A percentile compares a stretch with the other conserved stretches of the same genome.
Evolutionary conservation across 2,797 vertebrate genomes (phyloP).

Genomic region (Malacoraja senta): DNA sequence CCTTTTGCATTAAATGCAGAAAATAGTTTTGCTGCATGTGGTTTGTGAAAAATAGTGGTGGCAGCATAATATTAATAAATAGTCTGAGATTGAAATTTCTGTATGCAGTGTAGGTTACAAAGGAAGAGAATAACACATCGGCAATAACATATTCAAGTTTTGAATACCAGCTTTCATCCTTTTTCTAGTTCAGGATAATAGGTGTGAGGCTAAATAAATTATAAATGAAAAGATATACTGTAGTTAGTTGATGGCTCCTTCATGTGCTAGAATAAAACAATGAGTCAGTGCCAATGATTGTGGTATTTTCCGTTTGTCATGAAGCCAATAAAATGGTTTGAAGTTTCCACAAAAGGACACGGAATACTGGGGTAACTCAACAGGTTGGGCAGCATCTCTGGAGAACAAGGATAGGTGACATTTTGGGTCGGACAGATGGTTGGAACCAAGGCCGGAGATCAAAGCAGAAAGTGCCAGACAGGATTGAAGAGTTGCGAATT

Average conservation of each 20-base stretch:
- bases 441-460: too few relatives aligned
- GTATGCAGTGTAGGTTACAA: background rate
- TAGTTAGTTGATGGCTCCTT: background rate
- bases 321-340: background rate
- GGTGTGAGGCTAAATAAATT: background rate
- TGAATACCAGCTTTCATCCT: background rate
- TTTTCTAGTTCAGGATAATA: background rate
- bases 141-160: background rate
- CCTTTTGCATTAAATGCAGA: background rate
- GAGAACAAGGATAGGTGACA: too few relatives aligned
- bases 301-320: background rate
- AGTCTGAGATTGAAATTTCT: background rate
- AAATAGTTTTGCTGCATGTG: background rate
- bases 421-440: too few relatives aligned
- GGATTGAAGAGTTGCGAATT: too few relatives aligned
- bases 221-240: background rate
- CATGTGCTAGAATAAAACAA: background rate
- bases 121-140: background rate
- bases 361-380: too few relatives aligned
- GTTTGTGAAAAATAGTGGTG: background rate
- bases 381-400: too few relatives aligned
- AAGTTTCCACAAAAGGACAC: background rate
- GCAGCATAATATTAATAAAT: background rate
- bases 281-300: background rate
- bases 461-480: too few relatives aligned